phyloP scores from a whole-genome alignment of 2,888 invertebrate species.

The Slavum lentiscoides region DNA sequence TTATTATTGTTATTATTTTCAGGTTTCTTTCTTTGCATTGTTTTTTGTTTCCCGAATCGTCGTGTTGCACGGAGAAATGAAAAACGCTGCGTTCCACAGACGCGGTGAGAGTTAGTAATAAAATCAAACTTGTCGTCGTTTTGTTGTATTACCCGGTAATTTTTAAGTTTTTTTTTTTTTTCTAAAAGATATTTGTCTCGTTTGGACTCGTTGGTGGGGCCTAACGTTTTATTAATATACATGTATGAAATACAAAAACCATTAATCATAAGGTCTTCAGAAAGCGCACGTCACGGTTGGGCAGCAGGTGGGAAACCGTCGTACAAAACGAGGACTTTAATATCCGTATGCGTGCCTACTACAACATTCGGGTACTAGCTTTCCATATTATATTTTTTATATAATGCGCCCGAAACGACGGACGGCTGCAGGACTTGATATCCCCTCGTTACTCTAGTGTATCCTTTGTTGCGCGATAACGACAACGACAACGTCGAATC shows the following conservation, averaged over 20 bases:
- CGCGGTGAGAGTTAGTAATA: constrained; percentile 12
- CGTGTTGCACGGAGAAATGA: constrained; percentile 66
- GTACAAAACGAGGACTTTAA: constrained; percentile 6
- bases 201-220: background rate
- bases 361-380: constrained; percentile 4
- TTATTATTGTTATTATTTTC: constrained; percentile 58
- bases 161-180: background rate
- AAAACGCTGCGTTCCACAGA: background rate
- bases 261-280: constrained; percentile 47
- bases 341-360: constrained; percentile 15
- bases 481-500: background rate
- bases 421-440: background rate
- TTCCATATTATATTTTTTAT: background rate
- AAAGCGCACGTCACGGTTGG: constrained; percentile 35
- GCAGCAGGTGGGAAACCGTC: constrained; percentile 42
- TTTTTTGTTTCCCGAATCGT: constrained; percentile 81
- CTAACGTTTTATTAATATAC: constrained; percentile 36
- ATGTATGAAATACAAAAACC: background rate
- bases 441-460: constrained; percentile 6
- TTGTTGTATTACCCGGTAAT: constrained; percentile 7
- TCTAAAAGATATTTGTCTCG: background rate
- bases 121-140: constrained; percentile 29
- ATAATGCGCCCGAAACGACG: background rate
- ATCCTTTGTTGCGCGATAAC: constrained; percentile 33
- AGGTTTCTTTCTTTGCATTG: constrained; percentile 89